A percentile compares a stretch with the other conserved stretches of the same genome.
Conservation (phyloP, 37 sponge, comb jelly and placozoan genomes). For the Sycon ciliatum region DNA sequence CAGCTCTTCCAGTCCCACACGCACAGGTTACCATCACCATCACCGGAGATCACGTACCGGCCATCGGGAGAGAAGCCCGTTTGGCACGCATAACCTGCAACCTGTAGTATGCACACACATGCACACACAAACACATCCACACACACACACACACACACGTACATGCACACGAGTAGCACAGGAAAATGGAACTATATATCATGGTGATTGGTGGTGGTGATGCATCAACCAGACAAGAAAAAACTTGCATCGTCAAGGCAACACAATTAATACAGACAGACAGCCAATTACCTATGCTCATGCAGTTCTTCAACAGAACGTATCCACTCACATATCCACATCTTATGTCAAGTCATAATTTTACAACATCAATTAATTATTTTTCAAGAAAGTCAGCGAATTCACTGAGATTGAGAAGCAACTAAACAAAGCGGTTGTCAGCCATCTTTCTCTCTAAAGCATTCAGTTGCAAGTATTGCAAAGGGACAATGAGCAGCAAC, state of each 20-base stretch:
- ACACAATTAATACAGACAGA: background rate
- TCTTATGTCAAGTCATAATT: no score
- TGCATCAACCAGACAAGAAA: no score
- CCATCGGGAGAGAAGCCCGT: slow-evolving; percentile 94
- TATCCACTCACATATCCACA: background rate
- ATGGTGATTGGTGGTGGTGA: no score
- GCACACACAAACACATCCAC: background rate
- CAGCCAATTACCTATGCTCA: background rate
- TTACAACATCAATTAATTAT: no score
- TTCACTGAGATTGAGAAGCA: no score
- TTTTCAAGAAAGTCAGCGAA: no score
- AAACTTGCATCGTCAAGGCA: no score
- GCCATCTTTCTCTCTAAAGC: no score
- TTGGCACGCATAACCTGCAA: slow-evolving; percentile 97
- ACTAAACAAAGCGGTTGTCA: no score
- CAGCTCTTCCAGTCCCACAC: slow-evolving; percentile 98
- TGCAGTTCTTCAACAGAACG: background rate
- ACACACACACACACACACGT: slow-evolving; percentile 24
- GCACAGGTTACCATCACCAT: slow-evolving; percentile 77
- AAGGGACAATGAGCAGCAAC: no score
- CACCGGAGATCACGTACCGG: slow-evolving; percentile 78
- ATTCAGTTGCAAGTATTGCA: no score
- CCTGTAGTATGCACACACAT: slow-evolving; percentile 18
- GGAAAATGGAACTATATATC: no score
- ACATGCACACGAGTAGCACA: slow-evolving; percentile 2